These are phyloP conservation scores for Linurgus olivaceus DNA, from an alignment of 2,797 vertebrate species.

Conservation along the genomic window DNA sequence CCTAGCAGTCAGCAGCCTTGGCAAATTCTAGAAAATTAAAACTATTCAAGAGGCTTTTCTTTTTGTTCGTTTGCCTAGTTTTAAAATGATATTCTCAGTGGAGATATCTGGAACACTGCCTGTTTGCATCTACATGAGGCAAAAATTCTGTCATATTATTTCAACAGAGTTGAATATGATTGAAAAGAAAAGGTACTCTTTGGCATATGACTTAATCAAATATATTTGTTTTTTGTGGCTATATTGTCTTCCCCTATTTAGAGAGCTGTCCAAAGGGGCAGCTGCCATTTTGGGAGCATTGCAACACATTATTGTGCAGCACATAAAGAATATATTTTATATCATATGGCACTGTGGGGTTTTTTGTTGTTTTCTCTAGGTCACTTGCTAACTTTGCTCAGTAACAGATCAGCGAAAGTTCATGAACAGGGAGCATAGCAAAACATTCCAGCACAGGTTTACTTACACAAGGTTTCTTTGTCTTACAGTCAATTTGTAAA, in stretches of 20 bases:
- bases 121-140: constrained; percentile 21
- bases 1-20: constrained; percentile 32
- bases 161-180: neutral
- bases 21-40: constrained; percentile 21
- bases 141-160: constrained; percentile 3
- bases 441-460: neutral
- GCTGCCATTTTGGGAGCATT: neutral
- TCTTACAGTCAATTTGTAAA: neutral
- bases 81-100: constrained; percentile 8
- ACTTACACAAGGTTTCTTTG: neutral
- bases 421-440: neutral
- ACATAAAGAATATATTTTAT: neutral
- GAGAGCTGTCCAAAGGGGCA: neutral
- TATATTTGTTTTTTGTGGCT: neutral
- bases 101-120: constrained; percentile 29
- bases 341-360: neutral
- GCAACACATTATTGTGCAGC: neutral
- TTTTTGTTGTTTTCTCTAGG: neutral
- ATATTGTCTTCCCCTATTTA: neutral
- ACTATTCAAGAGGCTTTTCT: constrained; percentile 41
- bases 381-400: neutral
- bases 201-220: neutral
- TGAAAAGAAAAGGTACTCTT: neutral
- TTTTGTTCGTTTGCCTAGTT: constrained; percentile 18
- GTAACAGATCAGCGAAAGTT: neutral